phyloP scores from a whole-genome alignment of 1,140 invertebrate genomes.

The Ephestia elutella region DNA sequence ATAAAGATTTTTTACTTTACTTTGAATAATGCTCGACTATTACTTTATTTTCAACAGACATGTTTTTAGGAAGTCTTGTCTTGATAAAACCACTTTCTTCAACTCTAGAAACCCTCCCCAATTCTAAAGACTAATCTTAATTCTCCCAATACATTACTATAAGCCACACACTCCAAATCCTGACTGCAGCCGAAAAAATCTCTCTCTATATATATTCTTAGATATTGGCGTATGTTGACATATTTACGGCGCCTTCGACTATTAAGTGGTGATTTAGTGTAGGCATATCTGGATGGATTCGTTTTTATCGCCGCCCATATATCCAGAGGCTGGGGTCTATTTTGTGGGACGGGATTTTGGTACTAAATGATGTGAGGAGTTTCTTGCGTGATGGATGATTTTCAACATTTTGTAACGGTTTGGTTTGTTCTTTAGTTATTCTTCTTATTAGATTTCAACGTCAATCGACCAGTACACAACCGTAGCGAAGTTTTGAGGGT shows the following conservation, averaged over 20 bases:
- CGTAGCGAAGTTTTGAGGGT: no score
- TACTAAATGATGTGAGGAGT: not conserved
- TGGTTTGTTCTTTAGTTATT: no score
- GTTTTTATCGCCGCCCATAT: constrained; percentile 62
- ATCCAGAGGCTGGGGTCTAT: constrained; percentile 47
- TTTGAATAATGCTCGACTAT: no score
- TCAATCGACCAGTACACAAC: no score
- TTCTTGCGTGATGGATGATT: not conserved
- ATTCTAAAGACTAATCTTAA: not conserved
- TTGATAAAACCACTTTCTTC: no score
- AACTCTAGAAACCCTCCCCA: no score
- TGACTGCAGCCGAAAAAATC: constrained; percentile 42
- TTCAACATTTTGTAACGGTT: not conserved
- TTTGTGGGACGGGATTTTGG: constrained; percentile 29
- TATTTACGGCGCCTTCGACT: constrained; percentile 63
- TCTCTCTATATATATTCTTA: constrained; percentile 41
- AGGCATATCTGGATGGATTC: constrained; percentile 64
- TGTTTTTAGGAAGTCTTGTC: no score
- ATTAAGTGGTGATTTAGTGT: constrained; percentile 67
- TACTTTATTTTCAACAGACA: no score
- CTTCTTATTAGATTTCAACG: no score
- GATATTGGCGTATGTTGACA: constrained; percentile 63
- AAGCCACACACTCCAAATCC: constrained; percentile 27
- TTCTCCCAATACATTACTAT: not conserved
- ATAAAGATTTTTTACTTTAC: no score